These are phyloP conservation scores for Enteromius unitaeniatus DNA, from an alignment of 2,797 vertebrate genomes.

Conservation along the genomic window DNA sequence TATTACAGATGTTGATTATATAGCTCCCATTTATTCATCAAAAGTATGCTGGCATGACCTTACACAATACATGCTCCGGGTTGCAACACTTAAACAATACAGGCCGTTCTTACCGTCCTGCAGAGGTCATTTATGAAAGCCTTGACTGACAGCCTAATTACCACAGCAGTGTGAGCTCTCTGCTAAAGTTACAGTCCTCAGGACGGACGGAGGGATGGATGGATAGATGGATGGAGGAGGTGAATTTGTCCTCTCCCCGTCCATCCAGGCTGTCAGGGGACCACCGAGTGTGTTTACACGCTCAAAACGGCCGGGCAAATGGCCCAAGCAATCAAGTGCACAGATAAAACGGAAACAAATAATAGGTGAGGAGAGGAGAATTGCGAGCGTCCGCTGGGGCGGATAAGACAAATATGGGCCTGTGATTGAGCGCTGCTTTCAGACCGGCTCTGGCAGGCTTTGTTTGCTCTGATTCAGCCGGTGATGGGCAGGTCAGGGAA, in stretches of 20 bases:
- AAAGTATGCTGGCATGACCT: not conserved
- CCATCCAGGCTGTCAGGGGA: constrained; percentile 45
- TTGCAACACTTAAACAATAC: constrained; percentile 32
- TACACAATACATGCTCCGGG: not conserved
- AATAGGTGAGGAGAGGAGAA: constrained; percentile 37
- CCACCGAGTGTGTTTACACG: constrained; percentile 31
- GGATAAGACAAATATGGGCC: constrained; percentile 41
- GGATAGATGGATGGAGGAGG: constrained; percentile 29
- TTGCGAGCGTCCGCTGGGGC: constrained; percentile 29
- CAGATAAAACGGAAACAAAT: constrained; percentile 50
- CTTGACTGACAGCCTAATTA: constrained; percentile 73
- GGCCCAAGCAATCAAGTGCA: constrained; percentile 42
- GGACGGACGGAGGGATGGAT: not conserved
- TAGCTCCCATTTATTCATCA: not conserved
- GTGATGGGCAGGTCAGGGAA: not conserved
- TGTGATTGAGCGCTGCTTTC: constrained; percentile 45
- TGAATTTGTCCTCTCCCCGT: constrained; percentile 48
- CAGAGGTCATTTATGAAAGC: constrained; percentile 45
- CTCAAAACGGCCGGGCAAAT: constrained; percentile 27
- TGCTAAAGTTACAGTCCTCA: constrained; percentile 41
- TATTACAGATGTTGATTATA: not conserved
- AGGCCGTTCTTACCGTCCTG: not conserved
- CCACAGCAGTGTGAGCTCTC: constrained; percentile 52
- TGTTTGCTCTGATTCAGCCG: constrained; percentile 54
- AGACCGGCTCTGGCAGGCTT: constrained; percentile 33